Evolutionary conservation across 2,797 vertebrate genomes (phyloP), one percentile per base, ranked within the genome.

Genomic region (Hypotaenidia okinawae): DNA sequence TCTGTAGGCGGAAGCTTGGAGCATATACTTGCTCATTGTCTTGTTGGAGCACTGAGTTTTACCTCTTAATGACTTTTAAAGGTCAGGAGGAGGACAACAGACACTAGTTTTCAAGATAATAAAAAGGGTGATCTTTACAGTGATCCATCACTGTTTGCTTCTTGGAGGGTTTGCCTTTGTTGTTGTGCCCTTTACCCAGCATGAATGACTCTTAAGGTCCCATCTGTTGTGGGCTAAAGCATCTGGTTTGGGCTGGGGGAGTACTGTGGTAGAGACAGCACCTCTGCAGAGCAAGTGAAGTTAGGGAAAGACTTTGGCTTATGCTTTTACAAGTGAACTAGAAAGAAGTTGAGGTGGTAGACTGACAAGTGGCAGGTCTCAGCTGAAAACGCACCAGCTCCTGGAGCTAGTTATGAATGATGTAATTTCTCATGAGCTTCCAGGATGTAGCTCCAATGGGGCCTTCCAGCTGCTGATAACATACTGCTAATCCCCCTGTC

Each of bases 61-160:
- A 84, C 32, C 72, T 84, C 76, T 91, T 85, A 85, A 84, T 90
- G 70, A 73, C 61, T 77, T 92, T 81, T 89, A 92, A 95, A 95
- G 88, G 80, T 93, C 87, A 94, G 81, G 58, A 90, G 51, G 25
- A 95, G 66, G 84, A 86, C 76, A 84, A 70, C 57, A 74, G 86
- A 52, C 41, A 67, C 39, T 13, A 49, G 23, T 63, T 88, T 94
- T 94, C 69, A 78, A 96, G 73, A 45, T 90, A 87, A 93, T 79
- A 88, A 77, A 94, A 90, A 43, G 11, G 33, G 13, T 4, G 3
- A 61, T 79, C 64, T 64, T 85, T 70, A 67, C 13, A 24, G 49
- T 79, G 51, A 75, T 47, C 11, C 75, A 24, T 87, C 77, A 66
- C 76, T 87, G 43, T 68, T 76, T 81, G n/a, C 63, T 91, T 74